phyloP scores from a whole-genome alignment of 2,797 vertebrate species.

The Toxotes lorentzi region DNA sequence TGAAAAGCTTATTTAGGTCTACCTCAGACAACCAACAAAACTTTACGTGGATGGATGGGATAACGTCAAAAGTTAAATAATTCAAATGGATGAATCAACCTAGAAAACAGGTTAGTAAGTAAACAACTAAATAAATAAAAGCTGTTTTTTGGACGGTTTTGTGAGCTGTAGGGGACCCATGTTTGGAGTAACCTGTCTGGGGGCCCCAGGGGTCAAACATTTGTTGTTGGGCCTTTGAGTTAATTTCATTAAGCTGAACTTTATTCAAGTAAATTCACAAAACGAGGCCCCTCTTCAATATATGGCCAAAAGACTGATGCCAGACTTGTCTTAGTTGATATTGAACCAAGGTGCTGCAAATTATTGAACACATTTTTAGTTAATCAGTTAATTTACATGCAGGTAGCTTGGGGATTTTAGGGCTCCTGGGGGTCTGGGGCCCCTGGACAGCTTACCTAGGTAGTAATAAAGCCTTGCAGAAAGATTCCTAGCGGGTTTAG shows the following conservation, averaged over 20 bases:
- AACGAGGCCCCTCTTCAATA: too few species aligned
- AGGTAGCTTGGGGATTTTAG: neutral
- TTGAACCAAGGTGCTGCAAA: neutral
- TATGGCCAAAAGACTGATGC: neutral
- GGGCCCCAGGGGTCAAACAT: neutral
- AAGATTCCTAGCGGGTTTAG: neutral
- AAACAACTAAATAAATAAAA: neutral
- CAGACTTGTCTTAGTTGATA: neutral
- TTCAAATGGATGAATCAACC: neutral
- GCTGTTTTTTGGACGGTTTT: neutral
- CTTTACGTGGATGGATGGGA: too few species aligned
- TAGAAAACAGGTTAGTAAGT: neutral
- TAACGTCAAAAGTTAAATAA: neutral
- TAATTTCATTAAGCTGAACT: neutral
- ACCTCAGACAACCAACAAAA: neutral
- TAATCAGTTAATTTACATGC: neutral
- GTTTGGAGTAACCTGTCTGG: neutral
- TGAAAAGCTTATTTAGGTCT: neutral
- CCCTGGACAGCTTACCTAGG: neutral
- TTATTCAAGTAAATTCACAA: neutral
- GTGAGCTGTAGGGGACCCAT: neutral
- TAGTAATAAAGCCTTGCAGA: neutral
- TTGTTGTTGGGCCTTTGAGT: neutral
- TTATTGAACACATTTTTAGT: neutral
- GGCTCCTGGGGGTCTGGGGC: neutral